Evolutionary conservation across 1,140 invertebrate genomes (phyloP).

Genomic region (Eupristina koningsbergeri): DNA sequence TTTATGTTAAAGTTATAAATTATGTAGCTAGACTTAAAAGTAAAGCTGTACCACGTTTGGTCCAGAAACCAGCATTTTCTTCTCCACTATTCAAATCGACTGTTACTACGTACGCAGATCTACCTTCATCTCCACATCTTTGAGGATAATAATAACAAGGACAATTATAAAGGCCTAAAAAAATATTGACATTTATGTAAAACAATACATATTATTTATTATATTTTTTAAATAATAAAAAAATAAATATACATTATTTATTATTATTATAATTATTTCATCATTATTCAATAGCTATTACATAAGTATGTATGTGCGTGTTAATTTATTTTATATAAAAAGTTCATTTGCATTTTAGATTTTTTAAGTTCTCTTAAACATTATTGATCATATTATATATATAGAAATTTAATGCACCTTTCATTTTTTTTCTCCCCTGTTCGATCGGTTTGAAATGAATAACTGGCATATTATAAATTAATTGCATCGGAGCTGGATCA

Average conservation of each 20-base stretch:
- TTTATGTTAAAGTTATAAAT: conserved; percentile 41
- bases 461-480: conserved; percentile 87
- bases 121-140: conserved; percentile 76
- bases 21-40: conserved; percentile 80
- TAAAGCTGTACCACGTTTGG: conserved; percentile 87
- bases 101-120: conserved; percentile 83
- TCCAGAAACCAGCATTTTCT: conserved; percentile 84
- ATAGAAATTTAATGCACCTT: conserved; percentile 70
- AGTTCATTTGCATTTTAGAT: too few species aligned
- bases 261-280: too few species aligned
- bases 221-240: too few species aligned
- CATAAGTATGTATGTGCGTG: too few species aligned
- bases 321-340: too few species aligned
- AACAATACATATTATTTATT: too few species aligned
- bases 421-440: conserved; percentile 77
- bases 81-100: conserved; percentile 83
- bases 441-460: conserved; percentile 89
- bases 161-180: conserved; percentile 81
- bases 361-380: too few species aligned
- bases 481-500: conserved; percentile 88
- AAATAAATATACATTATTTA: too few species aligned
- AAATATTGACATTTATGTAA: conserved; percentile 25
- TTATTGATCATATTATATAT: too few species aligned
- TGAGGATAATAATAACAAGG: conserved; percentile 89
- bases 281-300: too few species aligned